Evolutionary conservation across 2,797 vertebrate species (phyloP), one percentile per base, ranked within the genome.

Genomic region (Botia almorhae): DNA sequence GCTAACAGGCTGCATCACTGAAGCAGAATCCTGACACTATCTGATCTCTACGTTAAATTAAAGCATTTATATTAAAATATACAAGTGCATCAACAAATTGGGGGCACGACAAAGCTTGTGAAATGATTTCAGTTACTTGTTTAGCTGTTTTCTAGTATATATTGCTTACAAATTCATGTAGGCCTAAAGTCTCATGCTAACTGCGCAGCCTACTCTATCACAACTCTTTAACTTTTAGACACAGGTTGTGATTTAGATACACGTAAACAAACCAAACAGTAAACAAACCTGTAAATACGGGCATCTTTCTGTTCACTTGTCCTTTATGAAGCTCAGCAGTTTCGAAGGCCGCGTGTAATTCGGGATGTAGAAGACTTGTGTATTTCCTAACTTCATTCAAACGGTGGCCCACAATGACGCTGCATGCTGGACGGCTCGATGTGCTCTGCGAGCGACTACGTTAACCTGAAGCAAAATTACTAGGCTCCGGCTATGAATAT

Each of bases 331-430:
- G 85, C 60, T 84, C 71, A 83, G 84, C 79, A 83, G 67, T 65
- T 58, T 46, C 86, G 81, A 88, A 85, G 83, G 87, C 86, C n/a
- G 72, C 55, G 43, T 90, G 87, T 87, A 88, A 83, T 84, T 87
- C 46, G 69, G 55, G 51, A 56, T 65, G 74, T 58, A 60, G 87
- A 69, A 89, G 85, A 88, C 89, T 26, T 71, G 46, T 83, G 77
- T 86, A 78, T 8, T 84, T 46, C 51, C 87, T 84, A 92, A 92
- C 91, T 96, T 98, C 96, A 97, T 97, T 98, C 96, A 97, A 97
- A 96, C 95, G 94, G 90, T 90, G 89, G 91, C 93, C 89, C 88
- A 85, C 89, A 94, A 97, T 98, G 97, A 98, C 97, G 95, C 94
- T 95, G 95, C 92, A 91, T 88, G 90, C 91, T 83, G 89, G 51